These are phyloP conservation scores for Anguilla megastoma DNA, from an alignment of 2,797 vertebrate species.

Conservation along the genomic window DNA sequence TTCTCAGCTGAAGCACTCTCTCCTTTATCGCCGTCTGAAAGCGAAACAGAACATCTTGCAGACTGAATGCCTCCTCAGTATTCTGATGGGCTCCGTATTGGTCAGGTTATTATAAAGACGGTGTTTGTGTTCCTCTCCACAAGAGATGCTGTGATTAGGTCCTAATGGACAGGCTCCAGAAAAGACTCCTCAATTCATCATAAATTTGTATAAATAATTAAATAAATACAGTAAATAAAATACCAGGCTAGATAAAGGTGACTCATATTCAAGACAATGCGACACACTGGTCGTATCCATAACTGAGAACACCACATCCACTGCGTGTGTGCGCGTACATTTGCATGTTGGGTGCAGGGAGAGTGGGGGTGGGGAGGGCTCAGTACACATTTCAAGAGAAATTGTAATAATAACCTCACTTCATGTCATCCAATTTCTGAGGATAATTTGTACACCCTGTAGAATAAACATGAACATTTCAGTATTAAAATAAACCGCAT, in stretches of 20 bases:
- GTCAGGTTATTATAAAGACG: not conserved
- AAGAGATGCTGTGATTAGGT: not conserved
- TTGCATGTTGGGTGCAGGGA: not conserved
- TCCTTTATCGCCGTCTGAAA: not conserved
- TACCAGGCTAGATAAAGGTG: not conserved
- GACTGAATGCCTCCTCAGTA: not conserved
- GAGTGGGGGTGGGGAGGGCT: too few species aligned
- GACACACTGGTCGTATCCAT: not conserved
- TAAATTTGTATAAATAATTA: not conserved
- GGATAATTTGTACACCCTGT: not conserved
- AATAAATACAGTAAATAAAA: not conserved
- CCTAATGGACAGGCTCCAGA: not conserved
- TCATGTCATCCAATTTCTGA: not conserved
- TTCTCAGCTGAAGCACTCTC: not conserved
- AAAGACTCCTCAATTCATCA: not conserved
- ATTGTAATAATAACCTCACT: not conserved
- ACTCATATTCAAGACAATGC: not conserved
- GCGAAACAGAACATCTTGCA: too few species aligned
- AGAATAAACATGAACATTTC: not conserved
- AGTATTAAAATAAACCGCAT: not conserved
- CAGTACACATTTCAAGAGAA: not conserved
- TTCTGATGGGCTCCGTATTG: not conserved
- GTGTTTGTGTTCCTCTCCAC: not conserved
- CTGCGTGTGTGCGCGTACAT: not conserved
- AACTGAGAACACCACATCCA: not conserved